These are phyloP conservation scores for Dasyornis broadbenti DNA, from an alignment of 2,113 vertebrate species.

Conservation along the genomic window DNA sequence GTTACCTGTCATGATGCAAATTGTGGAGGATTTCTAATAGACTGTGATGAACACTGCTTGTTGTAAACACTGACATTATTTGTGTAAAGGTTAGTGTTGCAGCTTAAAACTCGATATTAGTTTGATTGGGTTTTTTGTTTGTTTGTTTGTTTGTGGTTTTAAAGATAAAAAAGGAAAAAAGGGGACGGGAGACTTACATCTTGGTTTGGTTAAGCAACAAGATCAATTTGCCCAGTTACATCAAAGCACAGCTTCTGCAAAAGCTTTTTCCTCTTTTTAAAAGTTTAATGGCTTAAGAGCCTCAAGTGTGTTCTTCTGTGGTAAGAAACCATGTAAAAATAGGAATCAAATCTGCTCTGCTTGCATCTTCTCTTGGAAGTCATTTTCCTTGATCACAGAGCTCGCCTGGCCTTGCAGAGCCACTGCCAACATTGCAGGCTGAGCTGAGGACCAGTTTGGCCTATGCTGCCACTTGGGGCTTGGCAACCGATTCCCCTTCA, in stretches of 20 bases:
- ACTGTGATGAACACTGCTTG: neutral
- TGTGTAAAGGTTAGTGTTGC: neutral
- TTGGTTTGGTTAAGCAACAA: neutral
- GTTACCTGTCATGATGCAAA: neutral
- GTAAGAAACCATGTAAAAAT: neutral
- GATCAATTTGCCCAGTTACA: neutral
- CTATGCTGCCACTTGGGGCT: neutral
- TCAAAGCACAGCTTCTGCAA: neutral
- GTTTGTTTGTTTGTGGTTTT: neutral
- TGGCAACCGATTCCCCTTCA: neutral
- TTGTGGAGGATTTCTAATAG: neutral
- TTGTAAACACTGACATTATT: neutral
- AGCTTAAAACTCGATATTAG: neutral
- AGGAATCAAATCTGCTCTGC: neutral
- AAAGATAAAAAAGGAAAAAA: neutral
- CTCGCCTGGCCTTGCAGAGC: neutral
- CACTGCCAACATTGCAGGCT: neutral
- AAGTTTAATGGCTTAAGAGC: neutral
- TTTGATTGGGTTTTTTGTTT: neutral
- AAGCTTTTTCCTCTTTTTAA: neutral
- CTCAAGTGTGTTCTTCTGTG: neutral
- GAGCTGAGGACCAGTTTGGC: neutral
- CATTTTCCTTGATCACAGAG: neutral
- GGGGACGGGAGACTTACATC: fast-evolving
- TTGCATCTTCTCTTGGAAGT: neutral